Base-by-base conservation (phyloP, 2,113 vertebrate species). In the Toxotes chatareus region DNA sequence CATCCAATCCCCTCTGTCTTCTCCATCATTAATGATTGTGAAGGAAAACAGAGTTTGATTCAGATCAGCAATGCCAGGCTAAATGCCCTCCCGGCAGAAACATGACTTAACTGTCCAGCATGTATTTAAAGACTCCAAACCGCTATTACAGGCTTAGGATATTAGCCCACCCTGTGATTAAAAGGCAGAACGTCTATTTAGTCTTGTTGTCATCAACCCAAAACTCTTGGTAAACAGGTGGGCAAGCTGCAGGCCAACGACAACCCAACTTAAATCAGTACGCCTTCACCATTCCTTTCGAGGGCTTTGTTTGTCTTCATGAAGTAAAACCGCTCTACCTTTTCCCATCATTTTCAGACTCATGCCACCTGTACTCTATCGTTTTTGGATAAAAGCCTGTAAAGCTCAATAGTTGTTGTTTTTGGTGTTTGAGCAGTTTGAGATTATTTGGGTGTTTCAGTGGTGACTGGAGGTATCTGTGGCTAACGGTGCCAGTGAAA, bases 121-220 rank as follows among this genome's bases (percentile, higher is more conserved):
- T 85, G 79, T 89, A 77, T 88, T 91, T 87, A 80, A 84, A 84
- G 64, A 56, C 82, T 9, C 44, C 5, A 1, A 78, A 60, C 80
- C 80, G 51, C 82, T 38, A 88, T 90, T 91, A 89, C 13, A n/a
- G 84, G 60, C 80, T 84, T 71, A 84, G 56, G 82, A 82, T 80
- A 75, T 86, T 60, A 84, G 31, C 69, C 49, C 63, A 75, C 21
- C 76, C 74, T 75, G 80, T 89, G 51, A 88, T 92, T 90, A 83
- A 82, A 78, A 69, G 64, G 51, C 64, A 77, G 4, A 82, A 78
- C 21, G 3, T 63, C 70, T 69, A 64, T 87, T 89, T 82, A 83
- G 80, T 27, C 4, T 47, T 51, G 62, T 47, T 80, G 68, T 75
- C 73, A 23, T 66, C 32, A 40, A 56, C 12, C 53, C 21, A 19